Base-by-base conservation (phyloP, 2,797 vertebrate genomes). In the Acanthurus leucopareius region DNA sequence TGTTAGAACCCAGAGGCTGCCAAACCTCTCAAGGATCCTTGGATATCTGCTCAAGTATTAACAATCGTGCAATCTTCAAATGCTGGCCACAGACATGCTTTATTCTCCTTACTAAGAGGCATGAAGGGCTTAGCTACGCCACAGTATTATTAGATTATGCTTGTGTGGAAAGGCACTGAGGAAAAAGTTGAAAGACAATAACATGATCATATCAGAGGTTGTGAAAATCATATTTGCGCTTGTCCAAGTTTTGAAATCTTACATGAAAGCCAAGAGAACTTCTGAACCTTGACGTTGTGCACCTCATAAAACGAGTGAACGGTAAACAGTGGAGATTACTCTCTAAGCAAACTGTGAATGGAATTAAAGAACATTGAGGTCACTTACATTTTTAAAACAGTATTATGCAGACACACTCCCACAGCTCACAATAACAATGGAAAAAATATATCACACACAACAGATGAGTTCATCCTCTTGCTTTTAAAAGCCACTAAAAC, bases 71-170 rank as follows among this genome's bases (percentile, higher is more conserved):
- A 75, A 68, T 63, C 38, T 71, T 35, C 32, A 62, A 69, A 44
- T 10, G 63, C 40, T 77, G 51, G 64, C 74, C 20, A 47, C 28
- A 63, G 65, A 64, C 35, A 10, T n/a, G 61, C 51, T 77, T 58
- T 22, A 73, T 83, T 84, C 5, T 9, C 53, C 15, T 61, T 22
- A 20, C 48, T 45, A 48, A 70, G 64, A 38, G 42, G 10, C 45
- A 70, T 4, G 19, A 74, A 66, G 57, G 47, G 44, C n/a, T 72
- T 48, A 40, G 59, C 44, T 59, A 19, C 60, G 52, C 79, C 65
- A 69, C 77, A 67, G 40, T 75, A 20, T 73, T 77, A 85, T 85
- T 79, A 65, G 61, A 80, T 87, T 81, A 79, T 58, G 42, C 25
- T 63, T 4, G 25, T 42, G 40, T 59, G 73, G 68, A 62, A 65